Evolutionary conservation across 1,140 invertebrate genomes (phyloP).

Genomic region (Drosophila tropicalis): DNA sequence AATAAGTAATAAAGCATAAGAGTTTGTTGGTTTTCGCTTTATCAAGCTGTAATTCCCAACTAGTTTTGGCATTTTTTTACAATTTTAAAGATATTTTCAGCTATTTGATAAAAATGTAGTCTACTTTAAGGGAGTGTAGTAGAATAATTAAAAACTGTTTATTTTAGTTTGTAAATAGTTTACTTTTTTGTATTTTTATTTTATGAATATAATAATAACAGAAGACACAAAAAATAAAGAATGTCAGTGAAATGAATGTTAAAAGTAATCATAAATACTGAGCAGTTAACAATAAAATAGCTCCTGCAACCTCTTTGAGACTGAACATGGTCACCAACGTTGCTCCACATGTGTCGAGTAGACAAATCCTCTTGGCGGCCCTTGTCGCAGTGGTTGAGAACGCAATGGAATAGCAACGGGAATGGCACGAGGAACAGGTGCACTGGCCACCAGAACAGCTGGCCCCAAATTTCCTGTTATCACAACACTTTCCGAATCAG

Average conservation of each 20-base stretch:
- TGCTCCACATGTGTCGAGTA: slow-evolving; percentile 67
- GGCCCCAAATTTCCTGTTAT: slow-evolving; percentile 66
- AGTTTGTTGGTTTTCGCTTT: too few relatives aligned
- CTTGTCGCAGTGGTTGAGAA: slow-evolving; percentile 49
- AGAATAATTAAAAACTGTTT: not conserved
- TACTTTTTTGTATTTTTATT: not conserved
- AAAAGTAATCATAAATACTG: slow-evolving; percentile 48
- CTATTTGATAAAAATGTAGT: too few relatives aligned
- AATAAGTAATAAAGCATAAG: too few relatives aligned
- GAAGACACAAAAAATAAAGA: not conserved
- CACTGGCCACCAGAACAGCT: slow-evolving; percentile 53
- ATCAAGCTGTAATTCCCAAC: too few relatives aligned
- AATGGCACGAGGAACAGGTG: slow-evolving; percentile 36
- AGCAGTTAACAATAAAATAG: slow-evolving; percentile 32
- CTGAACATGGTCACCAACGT: slow-evolving; percentile 48
- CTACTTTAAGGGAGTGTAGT: too few relatives aligned
- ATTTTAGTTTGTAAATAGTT: not conserved
- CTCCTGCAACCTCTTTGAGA: too few relatives aligned
- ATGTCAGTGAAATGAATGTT: slow-evolving; percentile 16
- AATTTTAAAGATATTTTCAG: too few relatives aligned
- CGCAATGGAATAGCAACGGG: slow-evolving; percentile 66
- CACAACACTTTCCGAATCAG: slow-evolving; percentile 69
- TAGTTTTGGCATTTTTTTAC: too few relatives aligned
- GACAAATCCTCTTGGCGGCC: slow-evolving; percentile 35
- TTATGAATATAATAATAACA: not conserved